Percentiles rank a stretch among this genome's conserved stretches.
Evolutionary conservation across 2,113 vertebrate genomes (phyloP).

Genomic region (Engraulis encrasicolus): DNA sequence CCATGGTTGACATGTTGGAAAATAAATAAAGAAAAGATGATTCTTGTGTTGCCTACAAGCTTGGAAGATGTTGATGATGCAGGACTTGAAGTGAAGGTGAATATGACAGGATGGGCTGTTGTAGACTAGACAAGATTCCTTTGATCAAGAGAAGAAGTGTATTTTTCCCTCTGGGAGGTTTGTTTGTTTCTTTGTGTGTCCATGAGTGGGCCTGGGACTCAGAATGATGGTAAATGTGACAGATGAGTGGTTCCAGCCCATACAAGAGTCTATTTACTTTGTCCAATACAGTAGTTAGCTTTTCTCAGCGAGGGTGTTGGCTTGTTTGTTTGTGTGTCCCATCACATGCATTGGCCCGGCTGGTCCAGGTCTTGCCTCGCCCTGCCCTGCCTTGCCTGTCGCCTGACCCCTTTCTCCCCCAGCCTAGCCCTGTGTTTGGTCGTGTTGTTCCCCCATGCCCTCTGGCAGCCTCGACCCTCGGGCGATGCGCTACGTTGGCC

Average conservation of each 20-base stretch:
- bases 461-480: neutral
- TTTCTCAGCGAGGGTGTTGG: neutral
- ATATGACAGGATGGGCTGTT: neutral
- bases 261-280: neutral
- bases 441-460: neutral
- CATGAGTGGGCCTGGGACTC: too few relatives aligned
- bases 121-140: too few relatives aligned
- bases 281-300: neutral
- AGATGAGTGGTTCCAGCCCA: too few relatives aligned
- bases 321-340: too few relatives aligned
- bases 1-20: neutral
- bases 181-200: too few relatives aligned
- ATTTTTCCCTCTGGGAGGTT: too few relatives aligned
- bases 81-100: neutral
- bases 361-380: neutral
- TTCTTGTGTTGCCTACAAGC: neutral
- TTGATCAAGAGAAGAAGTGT: too few relatives aligned
- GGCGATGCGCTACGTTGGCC: too few relatives aligned
- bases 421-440: too few relatives aligned
- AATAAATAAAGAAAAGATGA: neutral
- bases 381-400: conserved; percentile 22
- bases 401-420: conserved; percentile 54
- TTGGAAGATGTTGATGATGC: neutral
- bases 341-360: neutral
- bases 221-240: too few relatives aligned